These are phyloP conservation scores for Lypha dubia DNA, from an alignment of 2,888 invertebrate genomes.

Conservation along the genomic window DNA sequence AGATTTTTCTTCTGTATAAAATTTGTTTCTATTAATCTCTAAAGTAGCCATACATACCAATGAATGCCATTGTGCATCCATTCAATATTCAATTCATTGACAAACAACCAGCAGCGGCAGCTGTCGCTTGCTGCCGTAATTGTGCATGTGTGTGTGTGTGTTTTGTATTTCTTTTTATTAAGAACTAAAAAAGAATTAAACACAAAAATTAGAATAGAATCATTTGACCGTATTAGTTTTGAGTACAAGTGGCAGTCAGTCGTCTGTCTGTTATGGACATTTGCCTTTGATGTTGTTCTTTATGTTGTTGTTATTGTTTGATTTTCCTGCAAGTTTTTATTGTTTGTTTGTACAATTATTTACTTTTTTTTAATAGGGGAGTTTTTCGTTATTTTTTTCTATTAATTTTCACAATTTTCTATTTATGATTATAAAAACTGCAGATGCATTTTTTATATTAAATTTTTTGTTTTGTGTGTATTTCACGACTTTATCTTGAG, in stretches of 20 bases:
- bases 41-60: slow-evolving; percentile 43
- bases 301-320: slow-evolving; percentile 28
- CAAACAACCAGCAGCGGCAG: slow-evolving; percentile 32
- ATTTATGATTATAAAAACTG: slow-evolving; percentile 44
- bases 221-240: slow-evolving; percentile 74
- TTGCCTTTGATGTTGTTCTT: slow-evolving; percentile 16
- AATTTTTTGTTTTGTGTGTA: slow-evolving; percentile 8
- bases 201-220: slow-evolving; percentile 72
- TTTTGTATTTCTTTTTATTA: slow-evolving; percentile 18
- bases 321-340: slow-evolving; percentile 30
- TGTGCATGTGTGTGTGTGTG: slow-evolving; percentile 37
- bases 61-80: slow-evolving; percentile 20
- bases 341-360: slow-evolving; percentile 10
- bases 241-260: slow-evolving; percentile 56
- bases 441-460: slow-evolving; percentile 67
- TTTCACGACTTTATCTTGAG: slow-evolving; percentile 60
- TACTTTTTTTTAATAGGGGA: slow-evolving; percentile 28
- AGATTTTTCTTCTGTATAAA: slow-evolving; percentile 29
- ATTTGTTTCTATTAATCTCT: slow-evolving; percentile 42
- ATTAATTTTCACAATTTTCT: slow-evolving; percentile 40
- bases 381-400: slow-evolving; percentile 22
- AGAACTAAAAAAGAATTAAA: slow-evolving; percentile 1
- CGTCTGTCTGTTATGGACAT: slow-evolving; percentile 57
- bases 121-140: slow-evolving; percentile 46
- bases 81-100: slow-evolving; percentile 20